Base-by-base conservation (phyloP, 2,113 vertebrate species). In the Lanius ludovicianus region DNA sequence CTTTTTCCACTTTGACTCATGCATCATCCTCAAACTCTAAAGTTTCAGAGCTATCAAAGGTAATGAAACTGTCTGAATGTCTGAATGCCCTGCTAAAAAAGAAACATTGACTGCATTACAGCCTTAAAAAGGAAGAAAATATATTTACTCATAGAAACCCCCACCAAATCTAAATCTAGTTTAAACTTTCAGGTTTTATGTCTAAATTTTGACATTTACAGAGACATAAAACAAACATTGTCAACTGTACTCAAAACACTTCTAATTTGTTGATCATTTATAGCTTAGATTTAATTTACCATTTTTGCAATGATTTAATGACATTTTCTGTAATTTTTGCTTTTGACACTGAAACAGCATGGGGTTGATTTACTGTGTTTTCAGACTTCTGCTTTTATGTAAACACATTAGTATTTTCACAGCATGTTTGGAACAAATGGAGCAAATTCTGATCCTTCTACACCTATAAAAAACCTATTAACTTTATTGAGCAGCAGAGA, bases 371-470 rank as follows among this genome's bases (percentile, higher is more conserved):
- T 87, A 90, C 41, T 74, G 63, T 87, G 70, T 87, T 95, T 95
- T 96, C 93, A 95, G 75, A 91, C 50, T 91, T 94, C 25, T 79
- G 50, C 30, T 93, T 93, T 95, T 96, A 90, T 81, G 82, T 91
- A 96, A 96, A 96, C 84, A 95, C 89, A 94, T 95, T 76, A 94
- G 62, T 89, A 93, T 85, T 95, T 95, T 97, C 89, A 79, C 95
- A 96, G 93, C 56, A 76, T 91, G 89, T 73, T 85, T 74, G 42
- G 55, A 90, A 79, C 39, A 91, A 93, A 62, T 65, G 62, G 53
- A 84, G 57, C 20, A 93, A 89, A 96, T 90, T 94, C 92, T 90
- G 42, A 31, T 86, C 18, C 16, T 93, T n/a, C 84, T 91, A 67
- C 47, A 80, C 59, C 82, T 59, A 30, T 93, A 62, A 57, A 80